phyloP scores from a whole-genome alignment of 1,140 invertebrate genomes.

The Zaprionus kolodkinae region DNA sequence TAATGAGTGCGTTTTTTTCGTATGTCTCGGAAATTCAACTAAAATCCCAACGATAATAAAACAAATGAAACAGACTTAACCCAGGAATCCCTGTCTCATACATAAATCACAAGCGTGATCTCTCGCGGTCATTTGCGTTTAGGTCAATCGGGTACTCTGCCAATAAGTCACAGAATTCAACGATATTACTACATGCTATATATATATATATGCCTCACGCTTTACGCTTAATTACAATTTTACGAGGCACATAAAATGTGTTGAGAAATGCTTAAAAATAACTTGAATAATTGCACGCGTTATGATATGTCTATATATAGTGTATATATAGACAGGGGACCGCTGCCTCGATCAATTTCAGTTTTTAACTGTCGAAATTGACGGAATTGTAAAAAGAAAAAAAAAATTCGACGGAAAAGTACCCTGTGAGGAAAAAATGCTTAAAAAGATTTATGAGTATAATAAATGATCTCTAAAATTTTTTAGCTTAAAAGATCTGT shows the following conservation, averaged over 20 bases:
- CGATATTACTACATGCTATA: too few species aligned
- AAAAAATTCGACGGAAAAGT: background rate
- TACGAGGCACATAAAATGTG: conserved; percentile 3
- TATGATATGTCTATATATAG: background rate
- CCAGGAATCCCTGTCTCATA: background rate
- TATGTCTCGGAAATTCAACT: conserved; percentile 15
- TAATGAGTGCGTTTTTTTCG: conserved; percentile 60
- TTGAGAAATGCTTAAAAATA: conserved; percentile 48
- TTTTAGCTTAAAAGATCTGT: too few species aligned
- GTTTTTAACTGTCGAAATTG: background rate
- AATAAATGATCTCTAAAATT: too few species aligned
- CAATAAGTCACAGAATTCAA: background rate
- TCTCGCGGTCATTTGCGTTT: background rate
- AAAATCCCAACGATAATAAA: conserved; percentile 39
- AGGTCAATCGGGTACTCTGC: conserved; percentile 4
- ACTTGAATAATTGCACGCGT: conserved; percentile 63
- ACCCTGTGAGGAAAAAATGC: background rate
- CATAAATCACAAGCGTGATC: conserved; percentile 7
- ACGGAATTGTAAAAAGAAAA: background rate
- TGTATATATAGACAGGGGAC: conserved; percentile 9
- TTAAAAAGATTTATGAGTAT: too few species aligned
- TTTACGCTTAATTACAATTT: conserved; percentile 13
- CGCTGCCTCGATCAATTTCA: conserved; percentile 50
- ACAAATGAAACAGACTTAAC: conserved; percentile 15
- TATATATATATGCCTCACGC: background rate